A percentile compares a stretch with the other conserved stretches of the same genome.
Evolutionary conservation across 2,888 invertebrate genomes (phyloP).

Genomic region (Andricus quercusramuli): DNA sequence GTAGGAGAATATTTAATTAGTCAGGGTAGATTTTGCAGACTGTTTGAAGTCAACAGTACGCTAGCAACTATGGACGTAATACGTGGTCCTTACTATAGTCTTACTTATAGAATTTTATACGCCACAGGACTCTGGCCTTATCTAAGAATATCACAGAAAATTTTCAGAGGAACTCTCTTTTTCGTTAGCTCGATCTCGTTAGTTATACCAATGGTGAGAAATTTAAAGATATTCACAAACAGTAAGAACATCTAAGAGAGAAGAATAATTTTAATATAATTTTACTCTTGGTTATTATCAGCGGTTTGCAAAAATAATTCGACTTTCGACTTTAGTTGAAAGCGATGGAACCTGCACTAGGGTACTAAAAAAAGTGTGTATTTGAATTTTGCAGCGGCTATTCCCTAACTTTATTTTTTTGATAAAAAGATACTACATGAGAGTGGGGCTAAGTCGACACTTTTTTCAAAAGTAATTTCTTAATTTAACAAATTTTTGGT

Average conservation of each 20-base stretch:
- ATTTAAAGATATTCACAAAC: background rate
- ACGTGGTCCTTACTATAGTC: background rate
- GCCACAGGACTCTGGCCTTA: constrained; percentile 19
- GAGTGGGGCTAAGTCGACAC: too few relatives aligned
- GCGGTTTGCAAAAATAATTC: too few relatives aligned
- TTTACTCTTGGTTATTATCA: background rate
- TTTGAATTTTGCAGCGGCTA: too few relatives aligned
- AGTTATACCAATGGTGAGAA: background rate
- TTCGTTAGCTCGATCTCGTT: background rate
- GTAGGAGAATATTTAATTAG: background rate
- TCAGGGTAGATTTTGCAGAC: background rate
- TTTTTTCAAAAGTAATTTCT: too few relatives aligned
- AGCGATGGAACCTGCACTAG: too few relatives aligned
- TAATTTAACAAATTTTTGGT: too few relatives aligned
- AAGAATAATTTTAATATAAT: background rate
- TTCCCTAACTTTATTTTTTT: too few relatives aligned
- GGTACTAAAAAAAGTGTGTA: too few relatives aligned
- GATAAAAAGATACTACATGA: too few relatives aligned
- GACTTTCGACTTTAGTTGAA: too few relatives aligned
- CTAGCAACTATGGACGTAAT: background rate
- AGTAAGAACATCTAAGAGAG: too few relatives aligned
- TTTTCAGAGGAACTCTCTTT: background rate
- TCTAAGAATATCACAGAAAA: background rate
- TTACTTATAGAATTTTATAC: background rate
- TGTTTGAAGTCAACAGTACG: background rate